A percentile compares a stretch with the other conserved stretches of the same genome.
Evolutionary conservation across 2,888 invertebrate species (phyloP).

Genomic region (Campaea margaritaria): DNA sequence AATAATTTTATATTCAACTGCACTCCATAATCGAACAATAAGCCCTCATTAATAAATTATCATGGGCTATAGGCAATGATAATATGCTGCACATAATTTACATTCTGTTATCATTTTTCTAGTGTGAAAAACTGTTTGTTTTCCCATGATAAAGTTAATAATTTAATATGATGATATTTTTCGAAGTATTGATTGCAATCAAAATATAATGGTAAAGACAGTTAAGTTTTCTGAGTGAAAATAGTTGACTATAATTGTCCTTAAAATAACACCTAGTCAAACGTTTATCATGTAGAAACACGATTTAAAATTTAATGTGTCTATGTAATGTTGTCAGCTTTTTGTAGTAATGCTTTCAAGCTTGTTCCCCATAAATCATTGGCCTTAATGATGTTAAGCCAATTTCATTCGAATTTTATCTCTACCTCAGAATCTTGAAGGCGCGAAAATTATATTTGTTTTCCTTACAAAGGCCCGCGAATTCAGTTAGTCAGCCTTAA

Average conservation of each 20-base stretch:
- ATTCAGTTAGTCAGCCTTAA: constrained; percentile 28
- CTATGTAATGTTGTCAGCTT: background rate
- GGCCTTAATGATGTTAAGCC: constrained; percentile 19
- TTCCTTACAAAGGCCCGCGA: constrained; percentile 22
- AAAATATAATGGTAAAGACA: too few relatives aligned
- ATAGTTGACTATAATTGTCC: too few relatives aligned
- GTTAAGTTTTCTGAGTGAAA: too few relatives aligned
- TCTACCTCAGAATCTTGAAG: constrained; percentile 12
- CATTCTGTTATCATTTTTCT: background rate
- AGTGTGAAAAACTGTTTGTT: background rate
- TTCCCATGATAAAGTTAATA: too few relatives aligned
- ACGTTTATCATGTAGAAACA: background rate
- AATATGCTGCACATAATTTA: background rate
- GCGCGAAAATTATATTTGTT: constrained; percentile 31
- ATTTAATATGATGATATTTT: too few relatives aligned
- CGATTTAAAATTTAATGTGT: background rate
- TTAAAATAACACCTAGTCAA: too few relatives aligned
- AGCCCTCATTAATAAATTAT: constrained; percentile 34
- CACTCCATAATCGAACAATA: constrained; percentile 20
- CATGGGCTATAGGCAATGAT: constrained; percentile 2
- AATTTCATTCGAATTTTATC: constrained; percentile 21
- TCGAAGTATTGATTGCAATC: too few relatives aligned
- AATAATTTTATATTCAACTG: constrained; percentile 20
- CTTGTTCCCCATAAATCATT: background rate
- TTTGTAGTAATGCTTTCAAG: background rate